Base-by-base conservation (phyloP, 2,888 invertebrate genomes). In the Plagiodera versicolora region DNA sequence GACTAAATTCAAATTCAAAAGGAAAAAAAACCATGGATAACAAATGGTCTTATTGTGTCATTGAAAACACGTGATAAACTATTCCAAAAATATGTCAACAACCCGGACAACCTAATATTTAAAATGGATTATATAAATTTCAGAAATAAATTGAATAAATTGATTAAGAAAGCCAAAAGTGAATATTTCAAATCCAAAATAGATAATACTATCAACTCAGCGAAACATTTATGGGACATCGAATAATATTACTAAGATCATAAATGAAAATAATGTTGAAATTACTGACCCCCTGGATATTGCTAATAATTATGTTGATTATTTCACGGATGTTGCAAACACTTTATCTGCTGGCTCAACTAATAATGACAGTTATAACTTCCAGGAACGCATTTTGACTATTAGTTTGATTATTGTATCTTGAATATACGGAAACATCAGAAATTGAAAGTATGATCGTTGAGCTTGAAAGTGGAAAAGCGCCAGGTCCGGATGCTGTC, bases 141-240 rank as follows among this genome's bases (percentile, higher is more conserved):
- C 28, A 49, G 30, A 28, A 49, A 49, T 49, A n/a, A n/a, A 39
- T 39, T 39, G 39, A 39, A 39, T 39, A 16, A 45, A 45, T 14
- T 45, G 10, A 45, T 18, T 1, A 45, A 10, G 39, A 4, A 39
- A 8, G 2, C 39, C 16, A 39, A 16, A 8, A 45, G 16, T 18
- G 18, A 49, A n/a, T 49, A 28, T 49, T 49, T 49, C 11, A 32
- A 51, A 51, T 17, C 11, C 30, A 17, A 30, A 17, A 32, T 51
- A 10, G 18, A 35, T 35, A 19, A 18, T 18, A 51, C 16, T 18
- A 32, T 32, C 17, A 18, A 19, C 0, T 51, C 50, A 24, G 30
- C 50, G 32, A 51, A 51, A 51, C 16, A 18, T 8, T 35, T 45
- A 14, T 45, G 45, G 45, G 18, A 16, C 9, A 45, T 3, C 9